These are phyloP conservation scores for Scaptomyza flava DNA, from an alignment of 2,888 invertebrate species.

Conservation along the genomic window DNA sequence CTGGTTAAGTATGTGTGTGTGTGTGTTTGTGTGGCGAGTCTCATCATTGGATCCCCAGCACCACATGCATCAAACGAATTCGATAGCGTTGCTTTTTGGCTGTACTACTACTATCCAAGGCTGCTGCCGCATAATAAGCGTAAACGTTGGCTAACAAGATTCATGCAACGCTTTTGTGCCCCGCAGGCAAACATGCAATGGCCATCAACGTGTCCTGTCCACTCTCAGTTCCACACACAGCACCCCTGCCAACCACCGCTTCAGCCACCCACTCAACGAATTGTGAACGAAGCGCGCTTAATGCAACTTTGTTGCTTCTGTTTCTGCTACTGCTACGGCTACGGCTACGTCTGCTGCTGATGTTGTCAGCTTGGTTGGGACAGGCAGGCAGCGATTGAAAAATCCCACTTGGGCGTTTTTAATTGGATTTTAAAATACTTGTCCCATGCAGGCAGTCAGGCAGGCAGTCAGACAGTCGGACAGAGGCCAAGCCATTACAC, in stretches of 20 bases:
- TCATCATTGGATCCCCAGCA: conserved; percentile 46
- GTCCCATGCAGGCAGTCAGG: conserved; percentile 65
- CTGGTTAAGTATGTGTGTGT: conserved; percentile 26
- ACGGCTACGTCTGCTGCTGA: conserved; percentile 22
- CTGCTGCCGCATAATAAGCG: conserved; percentile 78
- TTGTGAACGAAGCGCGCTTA: conserved; percentile 71
- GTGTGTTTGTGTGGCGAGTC: conserved; percentile 39
- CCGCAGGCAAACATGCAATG: conserved; percentile 79
- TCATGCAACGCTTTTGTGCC: conserved; percentile 78
- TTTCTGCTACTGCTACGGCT: conserved; percentile 19
- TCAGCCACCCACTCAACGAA: conserved; percentile 47
- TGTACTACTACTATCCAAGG: conserved; percentile 43
- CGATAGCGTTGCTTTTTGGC: conserved; percentile 71
- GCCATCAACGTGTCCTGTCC: conserved; percentile 68
- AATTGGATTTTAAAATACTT: conserved; percentile 85
- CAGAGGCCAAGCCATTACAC: conserved; percentile 59
- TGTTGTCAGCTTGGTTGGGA: conserved; percentile 45
- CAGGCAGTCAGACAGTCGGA: conserved; percentile 15
- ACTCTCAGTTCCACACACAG: conserved; percentile 32
- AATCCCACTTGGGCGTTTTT: conserved; percentile 83
- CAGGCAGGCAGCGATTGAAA: conserved; percentile 79
- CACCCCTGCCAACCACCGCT: conserved; percentile 3
- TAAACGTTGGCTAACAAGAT: conserved; percentile 82
- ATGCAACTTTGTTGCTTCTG: conserved; percentile 76
- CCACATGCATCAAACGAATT: conserved; percentile 77